Evolutionary conservation across 2,888 invertebrate species (phyloP).

Genomic region (Cybosia mesomella): DNA sequence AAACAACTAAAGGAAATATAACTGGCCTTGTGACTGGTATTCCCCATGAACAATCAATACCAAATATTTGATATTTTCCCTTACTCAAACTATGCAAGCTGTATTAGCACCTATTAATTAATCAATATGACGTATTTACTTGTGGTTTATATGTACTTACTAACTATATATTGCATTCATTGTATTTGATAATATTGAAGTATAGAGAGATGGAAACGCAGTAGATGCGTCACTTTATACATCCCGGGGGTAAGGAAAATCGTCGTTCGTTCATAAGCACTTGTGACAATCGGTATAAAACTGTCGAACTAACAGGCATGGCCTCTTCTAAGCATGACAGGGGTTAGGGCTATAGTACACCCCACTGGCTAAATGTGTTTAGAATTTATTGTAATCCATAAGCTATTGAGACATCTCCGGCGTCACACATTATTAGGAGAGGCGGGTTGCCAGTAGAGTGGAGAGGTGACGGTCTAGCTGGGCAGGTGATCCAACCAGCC

Average conservation of each 20-base stretch:
- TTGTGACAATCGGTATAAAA: neutral
- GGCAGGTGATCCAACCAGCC: too few relatives aligned
- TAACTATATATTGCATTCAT: neutral
- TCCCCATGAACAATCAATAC: slow-evolving; percentile 30
- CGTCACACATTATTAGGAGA: too few relatives aligned
- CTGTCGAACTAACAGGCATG: too few relatives aligned
- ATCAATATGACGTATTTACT: slow-evolving; percentile 17
- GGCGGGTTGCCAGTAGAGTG: too few relatives aligned
- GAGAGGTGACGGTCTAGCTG: too few relatives aligned
- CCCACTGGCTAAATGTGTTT: too few relatives aligned
- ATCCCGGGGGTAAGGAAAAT: neutral
- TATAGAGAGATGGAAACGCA: neutral
- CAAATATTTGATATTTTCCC: slow-evolving; percentile 43
- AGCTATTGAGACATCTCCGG: too few relatives aligned
- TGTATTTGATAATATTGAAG: neutral
- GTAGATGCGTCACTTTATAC: neutral
- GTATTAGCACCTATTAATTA: slow-evolving; percentile 20
- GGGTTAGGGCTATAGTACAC: too few relatives aligned
- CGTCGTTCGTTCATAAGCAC: neutral
- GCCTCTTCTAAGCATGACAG: too few relatives aligned
- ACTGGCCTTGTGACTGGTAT: slow-evolving; percentile 37
- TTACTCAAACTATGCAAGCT: slow-evolving; percentile 30
- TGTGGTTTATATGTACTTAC: slow-evolving; percentile 11
- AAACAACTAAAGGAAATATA: slow-evolving; percentile 39
- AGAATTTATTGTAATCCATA: too few relatives aligned